Percentiles rank a stretch among this genome's conserved stretches.
Conservation (phyloP, 2,797 vertebrate species). For the Bufotes viridis region DNA sequence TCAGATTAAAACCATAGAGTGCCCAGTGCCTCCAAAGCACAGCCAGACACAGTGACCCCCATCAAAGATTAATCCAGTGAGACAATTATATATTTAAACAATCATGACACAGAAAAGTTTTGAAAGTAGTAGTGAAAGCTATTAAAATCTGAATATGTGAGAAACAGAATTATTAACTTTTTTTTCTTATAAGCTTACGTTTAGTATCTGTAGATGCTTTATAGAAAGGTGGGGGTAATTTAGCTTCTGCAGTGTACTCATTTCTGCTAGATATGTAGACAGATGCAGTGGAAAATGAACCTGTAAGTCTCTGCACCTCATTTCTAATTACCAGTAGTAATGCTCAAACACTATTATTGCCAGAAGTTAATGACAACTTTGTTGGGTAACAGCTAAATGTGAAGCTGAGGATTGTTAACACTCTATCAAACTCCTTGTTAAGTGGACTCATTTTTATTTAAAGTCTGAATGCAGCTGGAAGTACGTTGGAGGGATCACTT, state of each 20-base stretch:
- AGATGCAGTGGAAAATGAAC: conserved; percentile 62
- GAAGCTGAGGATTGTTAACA: conserved; percentile 80
- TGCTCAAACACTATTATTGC: conserved; percentile 71
- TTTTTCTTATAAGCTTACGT: background rate
- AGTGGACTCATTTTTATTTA: conserved; percentile 73
- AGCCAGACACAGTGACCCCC: too few species aligned
- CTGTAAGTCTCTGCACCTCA: conserved; percentile 61
- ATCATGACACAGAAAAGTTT: too few species aligned
- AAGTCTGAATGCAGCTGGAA: conserved; percentile 76
- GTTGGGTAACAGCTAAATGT: conserved; percentile 77
- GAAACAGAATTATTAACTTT: background rate
- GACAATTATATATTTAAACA: too few species aligned
- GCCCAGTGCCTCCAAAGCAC: too few species aligned
- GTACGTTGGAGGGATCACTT: conserved; percentile 67
- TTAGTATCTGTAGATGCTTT: background rate
- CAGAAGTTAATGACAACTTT: conserved; percentile 78
- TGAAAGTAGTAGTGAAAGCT: too few species aligned
- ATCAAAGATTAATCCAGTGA: too few species aligned
- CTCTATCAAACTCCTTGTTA: conserved; percentile 82
- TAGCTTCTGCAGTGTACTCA: background rate
- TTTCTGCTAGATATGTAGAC: conserved; percentile 31
- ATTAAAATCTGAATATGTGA: too few species aligned
- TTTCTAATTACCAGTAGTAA: conserved; percentile 73
- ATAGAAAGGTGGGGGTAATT: background rate
- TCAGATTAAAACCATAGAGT: too few species aligned